Evolutionary conservation across 2,113 vertebrate genomes (phyloP).

Genomic region (Corythornis madagascariensis): DNA sequence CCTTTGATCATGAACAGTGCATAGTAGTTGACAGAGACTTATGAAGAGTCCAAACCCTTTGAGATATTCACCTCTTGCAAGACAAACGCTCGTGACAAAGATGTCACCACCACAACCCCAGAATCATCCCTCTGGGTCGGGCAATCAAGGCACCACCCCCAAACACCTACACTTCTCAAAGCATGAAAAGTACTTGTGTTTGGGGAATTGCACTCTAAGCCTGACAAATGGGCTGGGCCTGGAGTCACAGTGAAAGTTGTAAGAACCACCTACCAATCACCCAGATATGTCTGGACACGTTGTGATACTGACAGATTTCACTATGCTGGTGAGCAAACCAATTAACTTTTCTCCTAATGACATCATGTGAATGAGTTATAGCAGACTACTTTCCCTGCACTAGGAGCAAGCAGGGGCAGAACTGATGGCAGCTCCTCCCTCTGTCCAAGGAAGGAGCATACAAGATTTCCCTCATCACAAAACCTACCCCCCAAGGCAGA

Average conservation of each 20-base stretch:
- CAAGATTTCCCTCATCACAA: neutral
- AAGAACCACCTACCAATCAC: neutral
- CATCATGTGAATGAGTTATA: neutral
- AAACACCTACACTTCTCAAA: neutral
- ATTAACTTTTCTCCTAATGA: neutral
- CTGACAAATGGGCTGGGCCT: accelerated
- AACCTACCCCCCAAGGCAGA: neutral
- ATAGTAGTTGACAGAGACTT: neutral
- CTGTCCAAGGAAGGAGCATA: neutral
- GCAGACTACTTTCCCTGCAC: neutral
- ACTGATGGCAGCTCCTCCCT: neutral
- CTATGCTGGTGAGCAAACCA: neutral
- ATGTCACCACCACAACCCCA: neutral
- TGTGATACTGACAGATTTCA: neutral
- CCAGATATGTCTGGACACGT: neutral
- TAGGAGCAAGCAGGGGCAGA: neutral
- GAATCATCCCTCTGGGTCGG: neutral
- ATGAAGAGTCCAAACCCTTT: neutral
- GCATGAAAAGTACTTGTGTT: neutral
- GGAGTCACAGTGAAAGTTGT: neutral
- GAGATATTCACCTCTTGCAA: neutral
- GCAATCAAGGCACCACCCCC: neutral
- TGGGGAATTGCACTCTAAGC: neutral
- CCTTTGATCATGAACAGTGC: neutral
- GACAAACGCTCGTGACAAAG: neutral